Percentiles rank a stretch among this genome's conserved stretches.
phyloP scores from a whole-genome alignment of 2,888 invertebrate genomes.

The Sisyra terminalis region DNA sequence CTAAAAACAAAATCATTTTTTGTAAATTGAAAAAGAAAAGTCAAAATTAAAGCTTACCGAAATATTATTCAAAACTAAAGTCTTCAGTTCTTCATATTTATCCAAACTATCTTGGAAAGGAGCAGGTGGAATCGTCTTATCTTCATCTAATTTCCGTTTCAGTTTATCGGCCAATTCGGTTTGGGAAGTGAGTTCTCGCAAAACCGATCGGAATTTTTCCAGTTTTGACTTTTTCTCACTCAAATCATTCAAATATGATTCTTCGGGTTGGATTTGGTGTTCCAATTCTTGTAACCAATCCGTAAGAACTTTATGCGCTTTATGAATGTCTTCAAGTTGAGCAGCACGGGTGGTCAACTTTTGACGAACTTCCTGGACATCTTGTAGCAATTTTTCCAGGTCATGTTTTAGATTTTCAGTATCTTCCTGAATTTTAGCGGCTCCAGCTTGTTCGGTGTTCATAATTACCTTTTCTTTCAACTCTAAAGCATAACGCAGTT shows the following conservation, averaged over 20 bases:
- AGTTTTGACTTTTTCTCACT: slow-evolving; percentile 80
- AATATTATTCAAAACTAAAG: slow-evolving; percentile 46
- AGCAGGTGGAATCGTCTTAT: slow-evolving; percentile 43
- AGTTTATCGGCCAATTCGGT: slow-evolving; percentile 62
- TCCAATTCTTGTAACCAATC: slow-evolving; percentile 86
- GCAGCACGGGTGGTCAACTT: slow-evolving; percentile 56
- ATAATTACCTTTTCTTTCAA: slow-evolving; percentile 85
- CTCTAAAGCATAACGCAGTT: slow-evolving; percentile 69
- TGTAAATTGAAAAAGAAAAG: slow-evolving; percentile 6
- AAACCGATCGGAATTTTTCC: slow-evolving; percentile 72
- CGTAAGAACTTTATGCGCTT: slow-evolving; percentile 60
- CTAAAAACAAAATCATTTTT: slow-evolving; percentile 23
- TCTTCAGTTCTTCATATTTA: slow-evolving; percentile 53
- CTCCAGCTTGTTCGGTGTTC: slow-evolving; percentile 81
- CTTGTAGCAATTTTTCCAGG: slow-evolving; percentile 71
- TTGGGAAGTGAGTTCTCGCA: slow-evolving; percentile 67
- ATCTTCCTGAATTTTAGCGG: slow-evolving; percentile 78
- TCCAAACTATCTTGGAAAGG: slow-evolving; percentile 54
- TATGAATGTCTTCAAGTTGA: slow-evolving; percentile 75
- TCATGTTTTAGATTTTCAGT: slow-evolving; percentile 78
- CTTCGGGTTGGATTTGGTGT: slow-evolving; percentile 59
- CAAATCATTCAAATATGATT: slow-evolving; percentile 61
- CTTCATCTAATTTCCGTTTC: slow-evolving; percentile 54
- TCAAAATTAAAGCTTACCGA: slow-evolving; percentile 28
- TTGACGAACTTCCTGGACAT: slow-evolving; percentile 64